Conservation (phyloP, 2,113 vertebrate genomes). For the Spilogale gracilis region DNA sequence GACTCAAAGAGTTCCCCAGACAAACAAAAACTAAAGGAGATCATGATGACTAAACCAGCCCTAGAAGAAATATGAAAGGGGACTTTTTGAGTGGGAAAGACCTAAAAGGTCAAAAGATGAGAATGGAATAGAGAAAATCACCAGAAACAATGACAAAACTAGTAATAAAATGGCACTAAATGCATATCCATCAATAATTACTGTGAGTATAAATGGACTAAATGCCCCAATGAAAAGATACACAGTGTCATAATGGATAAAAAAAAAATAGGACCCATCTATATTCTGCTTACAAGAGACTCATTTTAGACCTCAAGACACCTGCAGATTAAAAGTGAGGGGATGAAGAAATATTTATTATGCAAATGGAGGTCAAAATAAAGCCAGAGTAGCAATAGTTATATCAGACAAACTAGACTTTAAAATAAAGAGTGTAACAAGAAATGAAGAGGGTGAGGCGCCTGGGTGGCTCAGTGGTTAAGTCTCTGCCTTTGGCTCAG, state of each 20-base stretch:
- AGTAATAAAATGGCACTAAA: not conserved
- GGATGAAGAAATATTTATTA: not conserved
- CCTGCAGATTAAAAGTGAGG: not conserved
- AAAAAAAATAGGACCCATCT: not conserved
- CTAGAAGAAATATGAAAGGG: not conserved
- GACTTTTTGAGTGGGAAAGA: not conserved
- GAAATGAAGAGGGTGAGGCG: not conserved
- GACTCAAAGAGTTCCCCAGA: not conserved
- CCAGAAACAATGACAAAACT: not conserved
- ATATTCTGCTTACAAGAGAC: not conserved
- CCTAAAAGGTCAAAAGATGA: not conserved
- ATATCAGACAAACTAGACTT: not conserved
- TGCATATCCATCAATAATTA: too few relatives aligned
- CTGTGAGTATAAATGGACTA: not conserved
- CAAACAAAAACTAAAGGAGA: not conserved
- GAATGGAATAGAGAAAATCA: not conserved
- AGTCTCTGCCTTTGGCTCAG: too few relatives aligned
- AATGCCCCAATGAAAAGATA: not conserved
- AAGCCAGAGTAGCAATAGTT: not conserved
- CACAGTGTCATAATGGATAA: not conserved
- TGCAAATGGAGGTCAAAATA: not conserved
- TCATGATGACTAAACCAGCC: not conserved
- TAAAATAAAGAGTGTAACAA: not conserved
- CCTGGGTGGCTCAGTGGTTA: too few relatives aligned
- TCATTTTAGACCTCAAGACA: not conserved